Evolutionary conservation across 2,888 invertebrate species (phyloP).

Genomic region (Cordylochernes scorpioides): DNA sequence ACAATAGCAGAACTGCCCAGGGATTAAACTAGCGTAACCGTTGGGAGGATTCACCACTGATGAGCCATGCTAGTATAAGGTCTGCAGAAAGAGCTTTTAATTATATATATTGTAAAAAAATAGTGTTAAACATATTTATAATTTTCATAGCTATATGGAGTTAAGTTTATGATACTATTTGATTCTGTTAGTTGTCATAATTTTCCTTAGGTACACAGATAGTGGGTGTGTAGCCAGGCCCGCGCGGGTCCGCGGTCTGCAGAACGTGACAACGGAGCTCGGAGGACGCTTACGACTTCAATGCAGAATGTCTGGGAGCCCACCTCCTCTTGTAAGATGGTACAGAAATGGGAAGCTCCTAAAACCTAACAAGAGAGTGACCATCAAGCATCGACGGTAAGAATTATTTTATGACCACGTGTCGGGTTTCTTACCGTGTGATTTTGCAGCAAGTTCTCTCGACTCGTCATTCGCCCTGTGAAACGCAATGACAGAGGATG

Average conservation of each 20-base stretch:
- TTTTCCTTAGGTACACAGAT: too few relatives aligned
- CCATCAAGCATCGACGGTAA: constrained; percentile 15
- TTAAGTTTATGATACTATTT: too few relatives aligned
- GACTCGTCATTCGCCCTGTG: constrained; percentile 46
- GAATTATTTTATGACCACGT: constrained; percentile 1
- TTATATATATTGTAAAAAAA: too few relatives aligned
- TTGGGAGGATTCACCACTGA: too few relatives aligned
- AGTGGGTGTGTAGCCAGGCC: constrained; percentile 13
- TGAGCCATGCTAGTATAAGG: too few relatives aligned
- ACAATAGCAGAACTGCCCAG: too few relatives aligned
- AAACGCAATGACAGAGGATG: constrained; percentile 43
- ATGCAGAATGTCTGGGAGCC: constrained; percentile 14
- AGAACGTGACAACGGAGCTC: constrained; percentile 7
- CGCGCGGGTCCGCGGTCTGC: constrained; percentile 10
- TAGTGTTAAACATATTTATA: too few relatives aligned
- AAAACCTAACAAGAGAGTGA: constrained; percentile 12
- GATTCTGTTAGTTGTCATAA: too few relatives aligned
- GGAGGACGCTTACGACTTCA: constrained; percentile 11
- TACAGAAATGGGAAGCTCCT: constrained; percentile 16
- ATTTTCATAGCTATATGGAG: too few relatives aligned
- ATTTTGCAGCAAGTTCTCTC: constrained; percentile 49
- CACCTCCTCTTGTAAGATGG: constrained; percentile 15
- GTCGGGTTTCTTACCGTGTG: too few relatives aligned
- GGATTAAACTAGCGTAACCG: too few relatives aligned
- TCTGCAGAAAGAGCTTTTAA: too few relatives aligned